Percentiles rank a stretch among this genome's conserved stretches.
Conservation (phyloP, 2,113 vertebrate species). For the Xenotilapia leptura region DNA sequence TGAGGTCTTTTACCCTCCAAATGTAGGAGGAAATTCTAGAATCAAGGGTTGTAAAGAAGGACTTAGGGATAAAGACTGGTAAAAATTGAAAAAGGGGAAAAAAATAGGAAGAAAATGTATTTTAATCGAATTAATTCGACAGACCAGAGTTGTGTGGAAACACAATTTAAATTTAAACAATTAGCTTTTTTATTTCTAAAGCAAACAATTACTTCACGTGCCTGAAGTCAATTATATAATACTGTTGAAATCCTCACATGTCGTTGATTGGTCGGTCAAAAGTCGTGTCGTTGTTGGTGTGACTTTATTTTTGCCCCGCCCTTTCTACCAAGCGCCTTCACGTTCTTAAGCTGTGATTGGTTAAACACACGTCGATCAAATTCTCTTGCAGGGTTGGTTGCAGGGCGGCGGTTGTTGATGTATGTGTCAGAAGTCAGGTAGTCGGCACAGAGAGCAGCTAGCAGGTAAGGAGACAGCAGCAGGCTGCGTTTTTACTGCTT, state of each 20-base stretch:
- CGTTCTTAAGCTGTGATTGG: constrained; percentile 29
- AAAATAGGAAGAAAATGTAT: background rate
- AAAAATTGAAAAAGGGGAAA: background rate
- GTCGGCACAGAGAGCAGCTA: background rate
- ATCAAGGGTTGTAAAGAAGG: background rate
- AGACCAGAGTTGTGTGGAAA: background rate
- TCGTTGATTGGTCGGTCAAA: background rate
- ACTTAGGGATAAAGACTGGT: background rate
- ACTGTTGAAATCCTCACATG: background rate
- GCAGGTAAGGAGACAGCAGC: background rate
- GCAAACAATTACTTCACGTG: background rate
- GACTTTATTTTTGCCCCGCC: background rate
- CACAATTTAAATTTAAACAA: background rate
- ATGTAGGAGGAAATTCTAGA: background rate
- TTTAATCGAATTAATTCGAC: background rate
- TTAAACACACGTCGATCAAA: background rate
- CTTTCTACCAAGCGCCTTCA: accelerated
- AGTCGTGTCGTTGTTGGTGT: background rate
- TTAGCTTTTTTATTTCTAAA: background rate
- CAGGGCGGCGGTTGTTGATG: constrained; percentile 1
- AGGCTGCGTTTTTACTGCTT: background rate
- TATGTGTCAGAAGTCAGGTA: constrained; percentile 49
- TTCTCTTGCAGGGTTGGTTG: constrained; percentile 20
- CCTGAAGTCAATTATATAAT: background rate
- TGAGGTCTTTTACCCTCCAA: background rate